Conservation (phyloP, 2,797 vertebrate species). For the Epinephelus malabaricus region DNA sequence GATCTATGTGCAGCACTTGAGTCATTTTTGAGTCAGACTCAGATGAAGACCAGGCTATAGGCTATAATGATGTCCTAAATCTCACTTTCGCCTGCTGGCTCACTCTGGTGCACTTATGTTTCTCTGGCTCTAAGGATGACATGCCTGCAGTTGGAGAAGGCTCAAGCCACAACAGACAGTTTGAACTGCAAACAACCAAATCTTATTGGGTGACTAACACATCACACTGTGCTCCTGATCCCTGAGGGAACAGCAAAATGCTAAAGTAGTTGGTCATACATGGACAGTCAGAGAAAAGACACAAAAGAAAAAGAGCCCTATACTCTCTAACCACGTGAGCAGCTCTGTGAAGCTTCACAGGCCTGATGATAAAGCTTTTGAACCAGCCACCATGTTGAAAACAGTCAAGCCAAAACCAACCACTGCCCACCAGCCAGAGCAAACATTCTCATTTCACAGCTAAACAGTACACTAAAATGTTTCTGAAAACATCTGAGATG, state of each 20-base stretch:
- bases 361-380: too few species aligned
- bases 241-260: constrained; percentile 33
- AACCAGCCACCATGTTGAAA: too few species aligned
- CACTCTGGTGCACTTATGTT: constrained; percentile 50
- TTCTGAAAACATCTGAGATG: too few species aligned
- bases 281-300: constrained; percentile 19
- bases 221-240: constrained; percentile 28
- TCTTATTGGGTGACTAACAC: constrained; percentile 54
- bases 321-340: constrained; percentile 5
- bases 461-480: too few species aligned
- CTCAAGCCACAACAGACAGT: constrained; percentile 61
- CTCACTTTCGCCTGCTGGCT: constrained; percentile 63
- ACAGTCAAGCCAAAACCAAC: too few species aligned
- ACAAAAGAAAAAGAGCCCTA: constrained; percentile 10
- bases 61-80: constrained; percentile 52
- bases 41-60: constrained; percentile 25
- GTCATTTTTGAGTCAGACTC: constrained; percentile 49
- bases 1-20: constrained; percentile 51
- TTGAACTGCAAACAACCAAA: constrained; percentile 57
- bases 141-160: constrained; percentile 32
- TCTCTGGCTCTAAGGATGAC: constrained; percentile 58
- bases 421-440: too few species aligned
- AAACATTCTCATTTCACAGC: too few species aligned
- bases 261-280: constrained; percentile 51
- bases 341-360: background rate